Evolutionary conservation across 2,797 vertebrate genomes (phyloP), one percentile per base, ranked within the genome.

Genomic region (Phylloscopus collybita): DNA sequence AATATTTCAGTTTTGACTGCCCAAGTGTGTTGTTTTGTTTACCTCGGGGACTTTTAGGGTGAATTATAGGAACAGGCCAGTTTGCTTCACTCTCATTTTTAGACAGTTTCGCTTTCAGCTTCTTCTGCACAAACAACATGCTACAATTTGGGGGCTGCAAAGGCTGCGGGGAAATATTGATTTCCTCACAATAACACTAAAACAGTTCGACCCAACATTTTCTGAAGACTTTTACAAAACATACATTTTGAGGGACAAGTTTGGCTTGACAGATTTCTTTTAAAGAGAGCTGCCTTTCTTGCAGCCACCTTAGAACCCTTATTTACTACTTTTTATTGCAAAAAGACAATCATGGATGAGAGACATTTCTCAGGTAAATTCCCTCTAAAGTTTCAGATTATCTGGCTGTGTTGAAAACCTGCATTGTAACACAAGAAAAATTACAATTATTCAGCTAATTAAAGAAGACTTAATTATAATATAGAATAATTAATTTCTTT

Each of bases 91-190:
- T 81, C 91, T 73, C 91, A 21, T 80, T 93, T 94, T 91, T 32
- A 85, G 91, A 60, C 82, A 92, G 94, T 94, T 95, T 95, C 94
- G 66, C 91, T 91, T 94, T 93, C 93, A 90, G 74, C 73, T 53
- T 11, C 81, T 65, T 30, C 76, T 82, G 90, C 88, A 93, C 73
- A 93, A 96, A 90, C 49, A 88, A 57, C 78, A 49, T n/a, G 78
- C 70, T 90, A 86, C 92, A 93, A 86, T 96, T 82, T 73, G 67
- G 86, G 80, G 88, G 80, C 38, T 90, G 92, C 92, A 96, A 93
- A 89, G 95, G 74, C 93, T 96, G 92, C 88, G 96, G 92, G 93
- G 94, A 94, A 96, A 96, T 96, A 97, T 95, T 92, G 96, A 94
- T 96, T 95, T 95, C 93, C 94, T 82, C 93, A 76, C 91, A 95